Evolutionary conservation across 2,888 invertebrate species (phyloP).

Genomic region (Agrochola circellaris): DNA sequence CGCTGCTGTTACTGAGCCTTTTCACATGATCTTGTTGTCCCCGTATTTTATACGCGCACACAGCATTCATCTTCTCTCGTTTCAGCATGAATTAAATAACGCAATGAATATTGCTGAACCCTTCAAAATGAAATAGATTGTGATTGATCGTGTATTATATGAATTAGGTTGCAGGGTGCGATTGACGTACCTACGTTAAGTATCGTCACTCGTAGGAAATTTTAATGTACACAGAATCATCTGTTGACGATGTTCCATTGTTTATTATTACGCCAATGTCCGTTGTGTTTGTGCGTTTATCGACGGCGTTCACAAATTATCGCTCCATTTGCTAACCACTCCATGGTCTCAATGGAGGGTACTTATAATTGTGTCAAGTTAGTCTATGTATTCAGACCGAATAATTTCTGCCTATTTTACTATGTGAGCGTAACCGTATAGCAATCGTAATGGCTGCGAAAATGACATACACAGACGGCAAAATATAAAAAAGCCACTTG

Average conservation of each 20-base stretch:
- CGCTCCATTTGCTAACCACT: constrained; percentile 33
- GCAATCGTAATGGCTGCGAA: constrained; percentile 4
- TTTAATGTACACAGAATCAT: neutral
- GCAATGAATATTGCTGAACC: too few relatives aligned
- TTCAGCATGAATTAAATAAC: neutral
- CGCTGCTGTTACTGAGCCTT: neutral
- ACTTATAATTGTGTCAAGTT: constrained; percentile 55
- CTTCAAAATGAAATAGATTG: too few relatives aligned
- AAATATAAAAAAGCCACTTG: too few relatives aligned
- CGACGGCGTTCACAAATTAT: constrained; percentile 3
- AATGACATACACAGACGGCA: neutral
- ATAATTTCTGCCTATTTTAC: constrained; percentile 13
- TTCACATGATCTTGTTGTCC: neutral
- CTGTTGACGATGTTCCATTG: neutral
- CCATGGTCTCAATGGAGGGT: constrained; percentile 24
- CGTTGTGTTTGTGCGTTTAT: constrained; percentile 4
- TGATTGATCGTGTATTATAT: too few relatives aligned
- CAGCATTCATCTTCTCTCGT: neutral
- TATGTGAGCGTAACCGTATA: constrained; percentile 3
- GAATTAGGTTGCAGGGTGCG: neutral
- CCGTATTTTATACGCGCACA: neutral
- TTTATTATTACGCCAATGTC: constrained; percentile 4
- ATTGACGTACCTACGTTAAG: neutral
- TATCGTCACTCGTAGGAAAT: neutral
- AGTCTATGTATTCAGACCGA: constrained; percentile 26